Evolutionary conservation across 2,113 vertebrate genomes (phyloP).

Genomic region (Nesogale talazaci): DNA sequence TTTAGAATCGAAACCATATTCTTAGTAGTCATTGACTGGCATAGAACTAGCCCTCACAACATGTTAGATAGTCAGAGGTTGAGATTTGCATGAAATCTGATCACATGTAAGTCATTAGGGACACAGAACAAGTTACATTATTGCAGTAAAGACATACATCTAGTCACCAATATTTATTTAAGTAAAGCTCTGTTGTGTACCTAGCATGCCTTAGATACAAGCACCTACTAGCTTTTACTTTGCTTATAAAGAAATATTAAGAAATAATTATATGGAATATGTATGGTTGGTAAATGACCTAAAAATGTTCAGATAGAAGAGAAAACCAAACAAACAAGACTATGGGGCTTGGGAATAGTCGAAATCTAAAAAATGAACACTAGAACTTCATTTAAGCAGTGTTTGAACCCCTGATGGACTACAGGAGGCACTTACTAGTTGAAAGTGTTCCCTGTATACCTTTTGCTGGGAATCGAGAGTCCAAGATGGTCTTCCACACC

Average conservation of each 20-base stretch:
- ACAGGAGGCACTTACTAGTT: neutral
- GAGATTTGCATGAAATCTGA: neutral
- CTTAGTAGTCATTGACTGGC: neutral
- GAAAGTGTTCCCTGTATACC: neutral
- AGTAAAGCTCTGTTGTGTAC: neutral
- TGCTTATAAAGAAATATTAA: neutral
- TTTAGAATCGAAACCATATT: neutral
- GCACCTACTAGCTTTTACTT: neutral
- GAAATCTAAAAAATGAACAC: neutral
- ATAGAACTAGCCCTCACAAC: neutral
- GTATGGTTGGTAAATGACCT: neutral
- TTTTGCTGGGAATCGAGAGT: neutral
- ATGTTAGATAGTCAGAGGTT: neutral
- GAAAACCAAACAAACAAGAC: neutral
- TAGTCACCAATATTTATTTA: neutral
- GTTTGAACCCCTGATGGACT: too few species aligned
- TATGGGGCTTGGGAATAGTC: neutral
- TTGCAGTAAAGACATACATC: neutral
- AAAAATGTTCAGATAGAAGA: neutral
- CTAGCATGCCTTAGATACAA: neutral
- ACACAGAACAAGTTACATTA: neutral
- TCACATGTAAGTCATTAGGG: neutral
- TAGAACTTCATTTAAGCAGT: neutral
- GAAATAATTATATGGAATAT: neutral
- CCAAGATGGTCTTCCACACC: neutral